Conservation (phyloP, 2,888 invertebrate species). For the Brachylomia viminalis region DNA sequence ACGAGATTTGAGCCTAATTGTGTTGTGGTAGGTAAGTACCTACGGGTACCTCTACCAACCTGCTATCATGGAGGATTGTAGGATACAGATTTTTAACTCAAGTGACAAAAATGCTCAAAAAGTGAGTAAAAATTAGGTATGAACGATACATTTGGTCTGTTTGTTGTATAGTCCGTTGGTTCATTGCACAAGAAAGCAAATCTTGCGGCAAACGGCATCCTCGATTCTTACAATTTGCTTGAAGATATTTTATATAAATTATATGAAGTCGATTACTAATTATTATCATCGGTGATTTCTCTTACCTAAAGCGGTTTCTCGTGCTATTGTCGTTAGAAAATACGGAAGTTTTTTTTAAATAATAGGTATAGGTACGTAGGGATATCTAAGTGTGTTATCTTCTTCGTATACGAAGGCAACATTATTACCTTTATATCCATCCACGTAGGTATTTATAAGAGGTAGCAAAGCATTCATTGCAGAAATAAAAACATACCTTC, state of each 20-base stretch:
- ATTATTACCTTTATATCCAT: slow-evolving; percentile 3
- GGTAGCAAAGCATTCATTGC: background rate
- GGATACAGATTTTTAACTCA: background rate
- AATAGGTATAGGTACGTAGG: background rate
- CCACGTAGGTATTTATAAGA: background rate
- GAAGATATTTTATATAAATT: background rate
- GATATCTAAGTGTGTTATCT: background rate
- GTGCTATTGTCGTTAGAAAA: background rate
- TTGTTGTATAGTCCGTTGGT: background rate
- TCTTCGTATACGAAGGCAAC: background rate
- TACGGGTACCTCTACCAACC: background rate
- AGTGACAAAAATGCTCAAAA: background rate
- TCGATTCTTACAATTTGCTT: background rate
- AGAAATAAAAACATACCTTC: slow-evolving; percentile 19
- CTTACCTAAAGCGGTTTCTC: slow-evolving; percentile 1
- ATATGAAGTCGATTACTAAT: background rate
- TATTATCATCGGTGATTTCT: slow-evolving; percentile 2
- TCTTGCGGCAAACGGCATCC: background rate
- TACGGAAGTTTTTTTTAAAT: slow-evolving; percentile 7
- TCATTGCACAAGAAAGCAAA: background rate
- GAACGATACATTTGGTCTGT: background rate
- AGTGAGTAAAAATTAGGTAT: background rate
- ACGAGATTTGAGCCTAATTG: background rate
- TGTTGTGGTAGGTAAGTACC: background rate
- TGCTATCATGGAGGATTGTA: background rate